Conservation (phyloP, 2,888 invertebrate species). For the Escarpia spicata region DNA sequence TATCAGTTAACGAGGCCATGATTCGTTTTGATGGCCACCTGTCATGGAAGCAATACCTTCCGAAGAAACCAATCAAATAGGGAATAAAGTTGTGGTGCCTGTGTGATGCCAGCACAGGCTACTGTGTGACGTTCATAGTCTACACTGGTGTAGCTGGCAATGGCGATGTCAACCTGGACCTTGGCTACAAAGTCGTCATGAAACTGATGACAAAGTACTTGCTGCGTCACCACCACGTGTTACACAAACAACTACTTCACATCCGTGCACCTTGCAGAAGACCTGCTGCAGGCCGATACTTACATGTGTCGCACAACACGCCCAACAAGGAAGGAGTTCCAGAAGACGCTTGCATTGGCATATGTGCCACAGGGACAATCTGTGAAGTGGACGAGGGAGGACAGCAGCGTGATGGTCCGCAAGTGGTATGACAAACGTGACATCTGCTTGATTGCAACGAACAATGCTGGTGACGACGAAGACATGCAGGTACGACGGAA, state of each 20-base stretch:
- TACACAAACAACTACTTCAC: not conserved
- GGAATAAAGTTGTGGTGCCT: too few relatives aligned
- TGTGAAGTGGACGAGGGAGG: not conserved
- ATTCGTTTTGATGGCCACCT: too few relatives aligned
- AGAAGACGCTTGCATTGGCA: not conserved
- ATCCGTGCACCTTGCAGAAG: not conserved
- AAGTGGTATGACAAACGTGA: not conserved
- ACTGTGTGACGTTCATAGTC: not conserved
- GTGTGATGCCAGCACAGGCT: too few relatives aligned
- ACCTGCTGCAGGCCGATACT: not conserved
- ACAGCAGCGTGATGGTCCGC: not conserved
- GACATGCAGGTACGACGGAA: not conserved
- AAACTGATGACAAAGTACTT: not conserved
- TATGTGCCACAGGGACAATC: not conserved
- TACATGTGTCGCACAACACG: not conserved
- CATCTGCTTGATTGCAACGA: not conserved
- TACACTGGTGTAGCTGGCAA: not conserved
- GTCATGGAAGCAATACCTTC: too few relatives aligned
- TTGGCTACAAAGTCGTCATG: not conserved
- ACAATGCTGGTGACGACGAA: not conserved
- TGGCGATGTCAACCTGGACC: not conserved
- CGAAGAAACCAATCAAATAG: too few relatives aligned
- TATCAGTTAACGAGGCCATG: too few relatives aligned
- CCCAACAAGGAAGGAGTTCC: not conserved
- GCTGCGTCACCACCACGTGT: not conserved